phyloP scores from a whole-genome alignment of 2,113 vertebrate genomes.

The Podarcis cretensis region DNA sequence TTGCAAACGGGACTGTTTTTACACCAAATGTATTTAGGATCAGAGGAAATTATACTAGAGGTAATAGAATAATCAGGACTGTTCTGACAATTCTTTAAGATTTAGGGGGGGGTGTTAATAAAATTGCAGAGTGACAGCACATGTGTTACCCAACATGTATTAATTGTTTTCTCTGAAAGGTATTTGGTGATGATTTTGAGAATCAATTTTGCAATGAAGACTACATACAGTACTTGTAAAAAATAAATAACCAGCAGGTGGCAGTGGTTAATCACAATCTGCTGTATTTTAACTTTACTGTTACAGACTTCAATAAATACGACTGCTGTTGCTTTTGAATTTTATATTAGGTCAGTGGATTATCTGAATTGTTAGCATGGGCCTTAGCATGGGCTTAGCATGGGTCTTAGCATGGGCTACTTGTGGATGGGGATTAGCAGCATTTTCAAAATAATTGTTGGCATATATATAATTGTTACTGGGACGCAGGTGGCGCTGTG shows the following conservation, averaged over 20 bases:
- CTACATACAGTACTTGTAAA: neutral
- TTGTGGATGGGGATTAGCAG: neutral
- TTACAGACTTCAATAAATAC: neutral
- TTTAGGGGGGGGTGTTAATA: neutral
- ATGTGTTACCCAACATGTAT: neutral
- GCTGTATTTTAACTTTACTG: fast-evolving
- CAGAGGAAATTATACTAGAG: neutral
- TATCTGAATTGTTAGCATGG: neutral
- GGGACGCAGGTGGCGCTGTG: too few species aligned
- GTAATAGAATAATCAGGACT: neutral
- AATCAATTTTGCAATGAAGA: neutral
- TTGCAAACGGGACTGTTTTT: neutral
- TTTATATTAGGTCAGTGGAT: neutral
- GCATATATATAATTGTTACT: neutral
- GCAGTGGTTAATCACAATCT: constrained; percentile 46
- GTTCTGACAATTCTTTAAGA: neutral
- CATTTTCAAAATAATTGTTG: neutral
- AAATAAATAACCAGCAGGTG: constrained; percentile 65
- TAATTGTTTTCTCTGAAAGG: neutral
- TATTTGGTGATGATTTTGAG: neutral
- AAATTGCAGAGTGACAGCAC: neutral
- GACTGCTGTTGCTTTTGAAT: neutral
- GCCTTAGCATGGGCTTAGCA: neutral
- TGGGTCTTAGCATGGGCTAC: neutral
- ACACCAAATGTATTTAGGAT: neutral